Base-by-base conservation (phyloP, 2,797 vertebrate species). In the Argentina silus region DNA sequence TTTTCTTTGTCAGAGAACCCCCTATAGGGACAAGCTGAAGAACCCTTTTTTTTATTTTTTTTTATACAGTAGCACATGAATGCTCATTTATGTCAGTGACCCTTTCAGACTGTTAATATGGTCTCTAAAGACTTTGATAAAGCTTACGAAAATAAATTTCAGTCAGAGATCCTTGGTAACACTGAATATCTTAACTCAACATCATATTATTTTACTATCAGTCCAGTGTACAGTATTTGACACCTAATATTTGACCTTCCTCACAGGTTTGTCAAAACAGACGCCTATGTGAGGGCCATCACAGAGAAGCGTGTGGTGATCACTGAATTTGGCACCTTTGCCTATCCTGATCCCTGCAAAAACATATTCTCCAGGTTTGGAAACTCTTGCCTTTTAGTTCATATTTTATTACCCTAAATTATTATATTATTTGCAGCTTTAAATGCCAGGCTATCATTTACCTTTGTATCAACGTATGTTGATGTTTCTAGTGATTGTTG, bases 281-380 rank as follows among this genome's bases (percentile, higher is more conserved):
- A 99, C 23, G 93, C 96, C 2, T 99, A 99, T 0, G 95, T 98
- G 44, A 93, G 97, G 50, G 95, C 96, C 36, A 96, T 99, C 88
- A 98, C 97, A 0, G 98, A 99, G 90, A 99, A 99, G 61, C 95
- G 98, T 67, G 95, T 99, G 0, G 97, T 98, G 19, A 96, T 99
- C 45, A 99, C 98, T 0, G 98, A 99, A 85, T 99, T 99, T 11
- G 98, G 97, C 51, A 99, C 98, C 48, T 97, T 94, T 1, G 97
- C 96, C 0, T 99, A 97, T 80, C 97, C 97, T 7, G 98, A 99
- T 86, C 98, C 98, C 0, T 99, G 98, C 93, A 98, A 97, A 90
- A 99, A 99, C 85, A 98, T 99, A 84, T 99, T 99, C 85, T 99
- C 97, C 91, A 97, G 98, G 98, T 99, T 67, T 75, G 81, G 80